Percentiles rank a stretch among this genome's conserved stretches.
Evolutionary conservation across 2,113 vertebrate species (phyloP).

Genomic region (Meles meles): DNA sequence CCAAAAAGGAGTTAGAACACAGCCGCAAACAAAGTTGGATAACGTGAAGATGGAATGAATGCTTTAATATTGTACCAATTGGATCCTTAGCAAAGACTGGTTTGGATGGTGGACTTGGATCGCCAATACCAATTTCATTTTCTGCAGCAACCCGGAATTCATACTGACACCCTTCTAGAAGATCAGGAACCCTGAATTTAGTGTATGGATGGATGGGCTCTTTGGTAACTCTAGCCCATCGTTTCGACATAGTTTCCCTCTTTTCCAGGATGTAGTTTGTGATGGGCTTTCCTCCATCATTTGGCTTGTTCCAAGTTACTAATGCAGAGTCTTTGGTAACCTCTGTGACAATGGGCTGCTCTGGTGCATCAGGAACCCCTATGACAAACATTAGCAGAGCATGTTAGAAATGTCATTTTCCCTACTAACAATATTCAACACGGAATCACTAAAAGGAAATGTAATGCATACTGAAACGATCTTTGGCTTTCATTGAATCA

Average conservation of each 20-base stretch:
- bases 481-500: constrained; percentile 96
- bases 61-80: constrained; percentile 85
- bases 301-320: constrained; percentile 94
- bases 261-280: constrained; percentile 96
- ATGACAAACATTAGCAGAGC: constrained; percentile 33
- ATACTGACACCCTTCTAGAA: constrained; percentile 95
- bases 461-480: constrained; percentile 91
- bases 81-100: constrained; percentile 96
- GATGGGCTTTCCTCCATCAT: constrained; percentile 97
- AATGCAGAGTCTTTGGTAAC: constrained; percentile 92
- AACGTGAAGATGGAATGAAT: constrained; percentile 48
- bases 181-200: constrained; percentile 92
- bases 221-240: constrained; percentile 92
- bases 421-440: neutral
- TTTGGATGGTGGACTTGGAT: constrained; percentile 95
- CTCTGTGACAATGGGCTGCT: constrained; percentile 91
- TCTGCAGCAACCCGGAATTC: constrained; percentile 97
- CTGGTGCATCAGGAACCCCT: constrained; percentile 98
- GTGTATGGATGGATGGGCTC: constrained; percentile 94
- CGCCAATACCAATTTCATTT: constrained; percentile 96
- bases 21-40: constrained; percentile 11
- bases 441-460: constrained; percentile 35
- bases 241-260: constrained; percentile 93
- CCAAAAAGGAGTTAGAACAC: constrained; percentile 14
- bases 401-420: constrained; percentile 43